Percentiles rank a stretch among this genome's conserved stretches.
Evolutionary conservation across 2,888 invertebrate genomes (phyloP).

Genomic region (Willowsia nigromaculata): DNA sequence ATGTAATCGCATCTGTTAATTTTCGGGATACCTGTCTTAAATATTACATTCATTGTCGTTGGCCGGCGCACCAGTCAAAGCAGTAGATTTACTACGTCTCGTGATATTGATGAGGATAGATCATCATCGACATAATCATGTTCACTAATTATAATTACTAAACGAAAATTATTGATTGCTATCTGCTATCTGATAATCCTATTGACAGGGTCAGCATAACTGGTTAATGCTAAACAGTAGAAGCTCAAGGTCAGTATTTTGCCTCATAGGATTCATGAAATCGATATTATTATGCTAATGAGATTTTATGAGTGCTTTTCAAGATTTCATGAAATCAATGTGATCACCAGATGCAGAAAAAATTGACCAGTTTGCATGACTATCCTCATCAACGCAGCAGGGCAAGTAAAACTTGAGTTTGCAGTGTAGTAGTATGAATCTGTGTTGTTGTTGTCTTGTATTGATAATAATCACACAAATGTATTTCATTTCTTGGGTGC

Average conservation of each 20-base stretch:
- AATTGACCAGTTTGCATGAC: not conserved
- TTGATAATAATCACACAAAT: not conserved
- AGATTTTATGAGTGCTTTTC: constrained; percentile 28
- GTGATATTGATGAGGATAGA: not conserved
- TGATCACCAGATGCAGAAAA: not conserved
- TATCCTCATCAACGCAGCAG: constrained; percentile 11
- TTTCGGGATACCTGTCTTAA: not conserved
- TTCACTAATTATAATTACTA: constrained; percentile 35
- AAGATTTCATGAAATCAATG: no score
- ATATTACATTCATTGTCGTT: not conserved
- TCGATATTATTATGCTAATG: constrained; percentile 48
- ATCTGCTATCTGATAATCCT: not conserved
- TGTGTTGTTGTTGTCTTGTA: not conserved
- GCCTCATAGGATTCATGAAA: constrained; percentile 16
- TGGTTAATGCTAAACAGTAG: not conserved
- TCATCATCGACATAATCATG: not conserved
- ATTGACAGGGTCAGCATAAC: not conserved
- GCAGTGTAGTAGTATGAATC: not conserved
- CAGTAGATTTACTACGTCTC: not conserved
- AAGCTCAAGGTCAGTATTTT: constrained; percentile 21
- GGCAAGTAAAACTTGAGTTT: constrained; percentile 8
- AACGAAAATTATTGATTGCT: constrained; percentile 23
- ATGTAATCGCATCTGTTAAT: constrained; percentile 2
- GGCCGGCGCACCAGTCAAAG: no score
- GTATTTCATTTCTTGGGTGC: not conserved